A percentile compares a stretch with the other conserved stretches of the same genome.
phyloP scores from a whole-genome alignment of 2,113 vertebrate genomes.

The Melanocharis versteri region DNA sequence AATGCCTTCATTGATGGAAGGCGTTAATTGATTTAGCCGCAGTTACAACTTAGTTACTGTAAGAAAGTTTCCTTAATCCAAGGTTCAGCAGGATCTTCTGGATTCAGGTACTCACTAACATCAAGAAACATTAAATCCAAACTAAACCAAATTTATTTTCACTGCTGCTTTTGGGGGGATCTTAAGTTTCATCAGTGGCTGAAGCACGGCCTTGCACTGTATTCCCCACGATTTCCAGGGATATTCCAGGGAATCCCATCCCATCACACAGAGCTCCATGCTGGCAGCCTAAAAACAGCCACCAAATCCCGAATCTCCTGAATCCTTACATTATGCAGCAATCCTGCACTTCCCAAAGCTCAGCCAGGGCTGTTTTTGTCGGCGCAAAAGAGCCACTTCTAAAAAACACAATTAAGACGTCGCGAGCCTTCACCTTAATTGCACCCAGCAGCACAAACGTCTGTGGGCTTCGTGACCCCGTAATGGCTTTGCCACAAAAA shows the following conservation, averaged over 20 bases:
- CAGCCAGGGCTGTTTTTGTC: not conserved
- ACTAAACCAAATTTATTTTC: not conserved
- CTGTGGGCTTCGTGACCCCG: not conserved
- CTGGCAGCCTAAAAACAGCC: not conserved
- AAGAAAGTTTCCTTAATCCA: not conserved
- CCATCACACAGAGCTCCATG: fast-evolving
- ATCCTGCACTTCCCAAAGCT: not conserved
- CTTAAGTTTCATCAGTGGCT: not conserved
- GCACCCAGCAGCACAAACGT: conserved; percentile 2
- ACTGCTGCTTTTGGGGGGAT: not conserved
- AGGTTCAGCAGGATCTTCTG: not conserved
- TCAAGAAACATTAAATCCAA: not conserved
- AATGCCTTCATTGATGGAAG: not conserved
- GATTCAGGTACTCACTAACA: not conserved
- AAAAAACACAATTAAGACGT: conserved; percentile 1
- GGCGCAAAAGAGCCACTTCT: not conserved
- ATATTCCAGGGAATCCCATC: not conserved
- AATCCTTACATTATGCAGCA: not conserved
- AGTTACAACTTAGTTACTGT: not conserved
- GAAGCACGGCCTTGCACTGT: not conserved
- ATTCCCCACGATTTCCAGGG: not conserved
- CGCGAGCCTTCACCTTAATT: not conserved
- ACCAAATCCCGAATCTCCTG: not conserved
- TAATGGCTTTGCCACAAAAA: not conserved
- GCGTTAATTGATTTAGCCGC: not conserved